These are phyloP conservation scores for Drosophila persimilis DNA, from an alignment of 1,140 invertebrate genomes.

Conservation along the genomic window DNA sequence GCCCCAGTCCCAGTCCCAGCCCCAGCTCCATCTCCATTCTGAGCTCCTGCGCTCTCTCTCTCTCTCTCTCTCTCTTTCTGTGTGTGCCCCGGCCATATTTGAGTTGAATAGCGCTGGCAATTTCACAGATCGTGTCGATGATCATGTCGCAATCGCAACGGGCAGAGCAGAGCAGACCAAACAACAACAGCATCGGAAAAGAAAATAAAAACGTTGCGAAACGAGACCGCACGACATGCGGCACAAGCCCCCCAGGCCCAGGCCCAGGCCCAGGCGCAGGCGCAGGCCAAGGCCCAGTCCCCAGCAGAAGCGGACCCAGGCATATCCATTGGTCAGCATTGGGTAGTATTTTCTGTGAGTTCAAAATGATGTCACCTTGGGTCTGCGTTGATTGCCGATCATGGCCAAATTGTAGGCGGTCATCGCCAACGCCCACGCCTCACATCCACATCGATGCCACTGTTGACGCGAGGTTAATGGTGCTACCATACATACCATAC, in stretches of 20 bases:
- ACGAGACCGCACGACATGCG: conserved; percentile 74
- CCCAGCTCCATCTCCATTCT: background rate
- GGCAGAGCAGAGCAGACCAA: no score
- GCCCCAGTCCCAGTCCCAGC: background rate
- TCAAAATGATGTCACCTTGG: conserved; percentile 64
- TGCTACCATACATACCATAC: no score
- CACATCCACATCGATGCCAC: conserved; percentile 10
- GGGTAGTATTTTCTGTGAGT: conserved; percentile 14
- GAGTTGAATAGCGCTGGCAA: conserved; percentile 70
- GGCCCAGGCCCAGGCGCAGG: background rate
- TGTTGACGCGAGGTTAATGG: no score
- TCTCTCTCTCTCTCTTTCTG: conserved; percentile 10
- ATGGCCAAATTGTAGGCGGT: conserved; percentile 29
- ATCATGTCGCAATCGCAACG: conserved; percentile 75
- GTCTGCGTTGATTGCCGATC: conserved; percentile 37
- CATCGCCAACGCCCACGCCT: conserved; percentile 14
- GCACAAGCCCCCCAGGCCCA: conserved; percentile 54
- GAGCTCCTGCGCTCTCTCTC: background rate
- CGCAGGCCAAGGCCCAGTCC: background rate
- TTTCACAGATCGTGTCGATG: conserved; percentile 78
- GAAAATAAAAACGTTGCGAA: conserved; percentile 48
- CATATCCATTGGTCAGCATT: background rate
- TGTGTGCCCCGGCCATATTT: conserved; percentile 56
- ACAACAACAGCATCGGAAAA: background rate
- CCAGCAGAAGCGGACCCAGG: background rate